Conservation (phyloP, 2,888 invertebrate species). For the Cactoblastis cactorum region DNA sequence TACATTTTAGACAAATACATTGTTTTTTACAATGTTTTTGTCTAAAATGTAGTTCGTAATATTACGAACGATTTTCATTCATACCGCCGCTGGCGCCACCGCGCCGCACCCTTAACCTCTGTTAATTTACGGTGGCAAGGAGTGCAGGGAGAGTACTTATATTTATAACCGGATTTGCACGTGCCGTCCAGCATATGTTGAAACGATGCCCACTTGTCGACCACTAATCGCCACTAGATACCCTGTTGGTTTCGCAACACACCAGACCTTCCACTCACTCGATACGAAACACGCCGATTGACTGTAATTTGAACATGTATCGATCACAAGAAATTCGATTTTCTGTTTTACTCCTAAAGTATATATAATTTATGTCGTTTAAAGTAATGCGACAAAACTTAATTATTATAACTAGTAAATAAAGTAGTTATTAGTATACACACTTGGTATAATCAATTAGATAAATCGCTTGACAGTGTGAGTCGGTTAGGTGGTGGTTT, state of each 20-base stretch:
- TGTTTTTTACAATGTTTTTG: too few relatives aligned
- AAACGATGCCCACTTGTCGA: conserved; percentile 67
- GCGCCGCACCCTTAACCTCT: conserved; percentile 28
- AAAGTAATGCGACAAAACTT: too few relatives aligned
- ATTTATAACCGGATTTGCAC: conserved; percentile 50
- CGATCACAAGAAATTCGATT: conserved; percentile 34
- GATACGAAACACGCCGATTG: conserved; percentile 57
- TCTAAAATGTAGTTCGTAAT: too few relatives aligned
- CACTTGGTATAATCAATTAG: too few relatives aligned
- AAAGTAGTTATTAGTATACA: too few relatives aligned
- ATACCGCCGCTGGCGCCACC: too few relatives aligned
- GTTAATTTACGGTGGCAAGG: conserved; percentile 30
- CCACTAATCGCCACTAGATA: conserved; percentile 72
- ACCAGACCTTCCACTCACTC: conserved; percentile 69
- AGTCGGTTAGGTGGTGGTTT: conserved; percentile 34
- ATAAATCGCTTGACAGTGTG: neutral
- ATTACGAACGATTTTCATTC: too few relatives aligned
- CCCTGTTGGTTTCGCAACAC: conserved; percentile 60
- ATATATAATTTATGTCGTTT: neutral
- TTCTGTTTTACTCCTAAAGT: neutral
- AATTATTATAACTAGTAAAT: neutral
- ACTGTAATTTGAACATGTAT: conserved; percentile 48
- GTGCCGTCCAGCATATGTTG: conserved; percentile 57
- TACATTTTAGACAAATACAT: too few relatives aligned
- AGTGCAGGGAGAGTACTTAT: conserved; percentile 37